Base-by-base conservation (phyloP, 2,113 vertebrate species). In the Aptenodytes patagonicus region DNA sequence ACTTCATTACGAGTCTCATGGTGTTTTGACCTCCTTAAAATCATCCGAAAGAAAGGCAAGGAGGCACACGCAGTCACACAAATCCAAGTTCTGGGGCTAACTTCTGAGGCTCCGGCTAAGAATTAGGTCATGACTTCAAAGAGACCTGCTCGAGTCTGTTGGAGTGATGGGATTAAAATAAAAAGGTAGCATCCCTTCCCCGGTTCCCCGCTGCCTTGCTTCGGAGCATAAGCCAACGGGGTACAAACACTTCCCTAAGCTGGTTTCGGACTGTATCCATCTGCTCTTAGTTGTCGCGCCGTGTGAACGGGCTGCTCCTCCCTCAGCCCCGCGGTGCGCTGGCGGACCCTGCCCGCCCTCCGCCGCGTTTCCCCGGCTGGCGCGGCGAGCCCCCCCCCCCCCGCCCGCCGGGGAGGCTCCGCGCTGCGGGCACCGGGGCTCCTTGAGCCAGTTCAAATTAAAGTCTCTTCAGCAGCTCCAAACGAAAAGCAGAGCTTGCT, bases 261-360 rank as follows among this genome's bases (percentile, higher is more conserved):
- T 13, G 1, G 8, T 26, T 54, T 31, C 49, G 26, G 40, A 2
- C n/a, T 3, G 1, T 6, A 4, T 16, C 62, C 40, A 0, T 25
- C 9, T 5, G 13, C n/a, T 22, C 20, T 13, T 20, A 42, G 42
- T 42, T 42, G 42, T 42, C 42, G 42, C 14, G 42, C 42, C 42
- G 42, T 42, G 42, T 42, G 42, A 14, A 7, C 42, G 42, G 42
- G 42, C 42, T 42, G 42, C 42, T 42, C 42, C 42, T 16, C 42
- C 42, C 42, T 42, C 42, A 42, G 42, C 42, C 42, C 42, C 42
- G 42, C 42, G 42, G 42, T 7, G 42, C 42, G 42, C 42, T 16
- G 42, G 42, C 14, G 42, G 42, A 42, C 42, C 42, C 42, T 42
- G 42, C 42, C 42, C 42, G 42, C 42, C 42, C 42, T 16, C 42